Evolutionary conservation across 2,888 invertebrate species (phyloP), one percentile per base, ranked within the genome.

Genomic region (Hermaeophaga mercurialis): DNA sequence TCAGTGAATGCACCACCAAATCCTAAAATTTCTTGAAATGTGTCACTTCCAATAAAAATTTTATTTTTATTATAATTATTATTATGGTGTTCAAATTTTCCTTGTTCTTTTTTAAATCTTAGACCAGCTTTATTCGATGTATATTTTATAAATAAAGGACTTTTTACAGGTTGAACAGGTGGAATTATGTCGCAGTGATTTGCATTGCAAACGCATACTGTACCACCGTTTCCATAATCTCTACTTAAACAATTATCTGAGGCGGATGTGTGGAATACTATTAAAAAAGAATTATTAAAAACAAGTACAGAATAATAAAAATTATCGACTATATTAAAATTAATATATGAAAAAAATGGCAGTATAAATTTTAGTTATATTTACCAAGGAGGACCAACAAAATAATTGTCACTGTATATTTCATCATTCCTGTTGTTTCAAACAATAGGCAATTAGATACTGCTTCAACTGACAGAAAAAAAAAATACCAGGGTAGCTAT

Each of bases 1-100:
- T 65, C 66, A n/a, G 94, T 94, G 57, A 94, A 89, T 0, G 92
- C 89, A 0, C 90, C 93, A 0, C 94, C 94, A 73, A 91, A 94
- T 0, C 94, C 94, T 59, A 85, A 74, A 15, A 94, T 87, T 17
- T 70, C 79, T 74, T 94, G 94, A 67, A 79, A 84, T 3, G 12
- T 54, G 15, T 18, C 28, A 9, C 5, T 9, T 15, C 22, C 12
- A 9, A 22, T 38, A 1, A 12, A 9, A 7, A 14, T 11, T 24
- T 24, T 6, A 9, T 36, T 48, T 11, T 33, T 14, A 9, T 14
- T 2, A 22, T 5, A 1, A 7, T 3, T 5, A 5, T 6, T 8
- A 17, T n/a, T 19, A 3, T 3, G 1, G 1, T 34, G 33, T 24
- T 1, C 6, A 17, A 48, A 48, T 3, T 3, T 9, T 14, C 48